These are phyloP conservation scores for Pseudomyrmex sp. DNA, from an alignment of 1,140 invertebrate species.

Conservation along the genomic window DNA sequence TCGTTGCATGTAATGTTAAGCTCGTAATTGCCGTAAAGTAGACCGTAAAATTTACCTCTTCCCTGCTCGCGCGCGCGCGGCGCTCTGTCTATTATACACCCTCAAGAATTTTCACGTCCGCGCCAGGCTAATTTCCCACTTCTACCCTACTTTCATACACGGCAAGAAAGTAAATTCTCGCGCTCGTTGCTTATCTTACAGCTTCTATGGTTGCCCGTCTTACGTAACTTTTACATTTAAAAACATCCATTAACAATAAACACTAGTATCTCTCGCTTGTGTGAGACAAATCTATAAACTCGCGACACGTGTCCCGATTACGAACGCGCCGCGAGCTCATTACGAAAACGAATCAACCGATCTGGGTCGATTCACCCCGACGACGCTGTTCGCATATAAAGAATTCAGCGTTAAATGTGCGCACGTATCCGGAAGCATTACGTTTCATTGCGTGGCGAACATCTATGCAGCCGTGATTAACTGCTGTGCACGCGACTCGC, in stretches of 20 bases:
- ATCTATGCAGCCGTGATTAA: constrained; percentile 28
- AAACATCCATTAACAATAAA: no score
- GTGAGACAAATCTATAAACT: no score
- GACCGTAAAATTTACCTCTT: constrained; percentile 37
- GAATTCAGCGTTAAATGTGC: constrained; percentile 60
- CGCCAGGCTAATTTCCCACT: constrained; percentile 38
- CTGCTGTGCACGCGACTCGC: constrained; percentile 17
- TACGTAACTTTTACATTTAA: no score
- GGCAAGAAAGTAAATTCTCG: constrained; percentile 22
- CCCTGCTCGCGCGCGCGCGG: background rate
- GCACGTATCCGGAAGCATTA: constrained; percentile 20
- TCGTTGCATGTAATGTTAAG: constrained; percentile 58
- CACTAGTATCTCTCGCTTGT: no score
- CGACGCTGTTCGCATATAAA: constrained; percentile 66
- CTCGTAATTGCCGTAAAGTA: constrained; percentile 55
- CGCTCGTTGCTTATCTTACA: constrained; percentile 35
- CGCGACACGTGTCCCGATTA: constrained; percentile 61
- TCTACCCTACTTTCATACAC: constrained; percentile 36
- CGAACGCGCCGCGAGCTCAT: constrained; percentile 70
- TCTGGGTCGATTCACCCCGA: constrained; percentile 72
- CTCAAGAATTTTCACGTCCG: constrained; percentile 44
- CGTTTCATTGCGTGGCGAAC: constrained; percentile 30
- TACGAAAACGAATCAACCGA: constrained; percentile 67
- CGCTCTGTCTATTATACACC: constrained; percentile 33
- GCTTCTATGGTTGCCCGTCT: background rate